Percentiles rank a stretch among this genome's conserved stretches.
Conservation (phyloP, 1,140 invertebrate species). For the Meteorus sp. region DNA sequence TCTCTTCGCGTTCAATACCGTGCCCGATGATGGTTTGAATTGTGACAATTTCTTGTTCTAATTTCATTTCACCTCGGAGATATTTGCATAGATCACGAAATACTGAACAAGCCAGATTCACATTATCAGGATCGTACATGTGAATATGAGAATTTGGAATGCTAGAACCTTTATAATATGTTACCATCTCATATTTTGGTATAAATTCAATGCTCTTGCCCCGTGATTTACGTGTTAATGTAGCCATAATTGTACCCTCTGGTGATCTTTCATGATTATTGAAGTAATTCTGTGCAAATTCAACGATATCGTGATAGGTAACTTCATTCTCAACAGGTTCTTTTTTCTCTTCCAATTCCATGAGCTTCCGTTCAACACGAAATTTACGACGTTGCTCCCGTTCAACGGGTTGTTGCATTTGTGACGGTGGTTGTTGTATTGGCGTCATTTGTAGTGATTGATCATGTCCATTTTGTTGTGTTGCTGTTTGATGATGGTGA, state of each 20-base stretch:
- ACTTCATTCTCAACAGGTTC: conserved; percentile 59
- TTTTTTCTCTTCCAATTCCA: conserved; percentile 71
- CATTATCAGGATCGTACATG: conserved; percentile 93
- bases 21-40: conserved; percentile 85
- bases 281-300: conserved; percentile 93
- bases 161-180: conserved; percentile 81
- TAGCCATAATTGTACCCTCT: conserved; percentile 88
- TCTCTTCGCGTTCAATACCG: conserved; percentile 84
- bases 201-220: conserved; percentile 77
- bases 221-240: conserved; percentile 76
- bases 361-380: conserved; percentile 81
- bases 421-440: conserved; percentile 9
- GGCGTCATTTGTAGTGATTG: conserved; percentile 20
- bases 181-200: conserved; percentile 91
- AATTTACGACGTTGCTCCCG: conserved; percentile 77
- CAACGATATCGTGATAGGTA: conserved; percentile 80
- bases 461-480: conserved; percentile 32
- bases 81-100: conserved; percentile 90
- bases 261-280: conserved; percentile 85
- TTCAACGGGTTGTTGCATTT: conserved; percentile 54
- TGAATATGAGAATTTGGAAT: conserved; percentile 94
- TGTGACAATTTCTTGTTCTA: conserved; percentile 77
- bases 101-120: conserved; percentile 84
- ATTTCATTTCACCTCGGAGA: conserved; percentile 80
- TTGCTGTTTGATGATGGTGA: conserved; percentile 28